Percentiles rank a stretch among this genome's conserved stretches.
These are phyloP conservation scores for Mycogona germanica DNA, from an alignment of 2,888 invertebrate species.

Conservation along the genomic window DNA sequence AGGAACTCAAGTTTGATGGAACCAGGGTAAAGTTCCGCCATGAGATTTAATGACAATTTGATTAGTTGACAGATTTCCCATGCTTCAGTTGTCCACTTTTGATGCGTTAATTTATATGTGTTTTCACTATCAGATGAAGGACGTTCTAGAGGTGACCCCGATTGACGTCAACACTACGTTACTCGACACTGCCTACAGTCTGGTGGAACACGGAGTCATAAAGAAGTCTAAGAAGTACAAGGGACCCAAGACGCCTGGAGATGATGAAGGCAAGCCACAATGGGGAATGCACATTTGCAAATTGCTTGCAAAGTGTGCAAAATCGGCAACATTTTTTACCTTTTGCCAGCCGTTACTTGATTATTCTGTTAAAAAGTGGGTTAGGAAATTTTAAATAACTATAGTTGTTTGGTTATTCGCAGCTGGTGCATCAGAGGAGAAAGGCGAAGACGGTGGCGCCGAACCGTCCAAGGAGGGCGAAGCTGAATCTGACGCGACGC, in stretches of 20 bases:
- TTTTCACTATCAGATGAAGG: constrained; percentile 32
- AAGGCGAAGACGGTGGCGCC: not conserved
- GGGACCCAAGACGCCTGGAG: constrained; percentile 18
- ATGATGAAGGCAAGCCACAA: constrained; percentile 18
- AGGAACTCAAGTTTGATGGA: constrained; percentile 32
- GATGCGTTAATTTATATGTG: not conserved
- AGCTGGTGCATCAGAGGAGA: not conserved
- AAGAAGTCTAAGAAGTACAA: constrained; percentile 31
- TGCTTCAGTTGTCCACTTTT: not conserved
- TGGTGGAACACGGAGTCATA: constrained; percentile 40
- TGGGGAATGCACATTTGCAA: too few species aligned
- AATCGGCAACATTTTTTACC: not conserved
- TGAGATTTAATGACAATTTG: constrained; percentile 14
- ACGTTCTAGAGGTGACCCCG: constrained; percentile 37
- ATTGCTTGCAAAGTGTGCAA: not conserved
- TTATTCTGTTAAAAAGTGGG: too few species aligned
- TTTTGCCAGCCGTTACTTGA: not conserved
- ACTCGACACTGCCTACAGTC: constrained; percentile 40
- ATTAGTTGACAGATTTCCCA: not conserved
- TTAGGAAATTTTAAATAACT: too few species aligned
- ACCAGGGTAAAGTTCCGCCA: constrained; percentile 32
- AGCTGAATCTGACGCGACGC: too few species aligned
- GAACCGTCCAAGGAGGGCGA: too few species aligned
- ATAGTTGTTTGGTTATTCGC: not conserved
- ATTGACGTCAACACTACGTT: constrained; percentile 36